These are phyloP conservation scores for Helogale parvula DNA, from an alignment of 2,113 vertebrate species.

Conservation along the genomic window DNA sequence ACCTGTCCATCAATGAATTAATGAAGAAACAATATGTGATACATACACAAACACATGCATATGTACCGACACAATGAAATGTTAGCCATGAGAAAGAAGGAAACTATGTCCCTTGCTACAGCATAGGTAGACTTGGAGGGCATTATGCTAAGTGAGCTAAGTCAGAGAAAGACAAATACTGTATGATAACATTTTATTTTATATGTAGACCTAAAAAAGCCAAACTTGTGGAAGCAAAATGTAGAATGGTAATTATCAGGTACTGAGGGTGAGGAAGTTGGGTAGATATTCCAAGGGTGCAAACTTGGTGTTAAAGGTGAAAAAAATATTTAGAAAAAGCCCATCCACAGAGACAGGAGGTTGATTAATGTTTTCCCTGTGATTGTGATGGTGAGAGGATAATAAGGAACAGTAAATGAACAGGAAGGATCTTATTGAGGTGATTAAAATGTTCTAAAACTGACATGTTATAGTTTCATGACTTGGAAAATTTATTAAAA, in stretches of 20 bases:
- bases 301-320: not conserved
- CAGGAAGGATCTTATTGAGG: not conserved
- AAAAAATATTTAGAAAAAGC: not conserved
- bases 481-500: not conserved
- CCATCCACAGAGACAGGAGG: not conserved
- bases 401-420: not conserved
- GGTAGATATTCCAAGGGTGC: not conserved
- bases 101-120: not conserved
- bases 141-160: not conserved
- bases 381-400: not conserved
- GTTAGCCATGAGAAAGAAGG: not conserved
- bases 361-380: not conserved
- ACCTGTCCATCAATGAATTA: not conserved
- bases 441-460: not conserved
- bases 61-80: not conserved
- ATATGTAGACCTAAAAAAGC: not conserved
- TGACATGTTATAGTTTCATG: not conserved
- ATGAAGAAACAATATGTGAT: not conserved
- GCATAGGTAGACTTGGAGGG: not conserved
- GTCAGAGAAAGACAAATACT: not conserved
- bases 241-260: not conserved
- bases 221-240: not conserved
- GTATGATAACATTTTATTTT: not conserved
- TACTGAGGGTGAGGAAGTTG: not conserved
- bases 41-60: not conserved